phyloP scores from a whole-genome alignment of 2,113 vertebrate genomes.

The Prunella himalayana region DNA sequence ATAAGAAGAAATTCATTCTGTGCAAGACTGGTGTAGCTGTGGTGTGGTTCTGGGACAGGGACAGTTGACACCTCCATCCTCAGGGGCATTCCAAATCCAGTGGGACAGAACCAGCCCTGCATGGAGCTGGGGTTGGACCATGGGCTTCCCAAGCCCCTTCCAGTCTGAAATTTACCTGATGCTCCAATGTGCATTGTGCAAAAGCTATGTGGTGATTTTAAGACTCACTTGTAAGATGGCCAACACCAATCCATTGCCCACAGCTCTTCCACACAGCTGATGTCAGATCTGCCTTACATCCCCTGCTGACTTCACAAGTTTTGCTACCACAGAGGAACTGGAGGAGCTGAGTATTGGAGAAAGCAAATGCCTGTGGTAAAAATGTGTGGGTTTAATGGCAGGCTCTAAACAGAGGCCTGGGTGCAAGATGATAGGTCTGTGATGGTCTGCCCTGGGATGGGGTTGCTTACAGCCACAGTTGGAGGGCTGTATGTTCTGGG shows the following conservation, averaged over 20 bases:
- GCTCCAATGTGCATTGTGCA: background rate
- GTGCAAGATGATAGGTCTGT: background rate
- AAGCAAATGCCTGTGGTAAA: constrained; percentile 7
- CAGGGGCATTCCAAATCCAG: background rate
- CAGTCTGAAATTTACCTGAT: background rate
- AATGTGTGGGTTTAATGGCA: background rate
- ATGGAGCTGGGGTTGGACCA: background rate
- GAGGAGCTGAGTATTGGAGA: background rate
- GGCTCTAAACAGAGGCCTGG: background rate
- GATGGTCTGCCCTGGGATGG: background rate
- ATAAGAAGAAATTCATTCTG: background rate
- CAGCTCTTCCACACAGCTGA: background rate
- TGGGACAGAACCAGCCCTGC: background rate
- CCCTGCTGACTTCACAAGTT: constrained; percentile 9
- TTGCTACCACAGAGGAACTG: background rate
- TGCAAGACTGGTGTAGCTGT: background rate
- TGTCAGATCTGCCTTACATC: background rate
- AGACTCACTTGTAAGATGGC: background rate
- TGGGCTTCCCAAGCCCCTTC: background rate
- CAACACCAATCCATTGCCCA: background rate
- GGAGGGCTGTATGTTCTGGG: background rate
- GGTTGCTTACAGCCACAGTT: background rate
- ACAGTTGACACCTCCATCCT: background rate
- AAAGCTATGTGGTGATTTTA: background rate
- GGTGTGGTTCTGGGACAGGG: background rate